phyloP scores from a whole-genome alignment of 2,888 invertebrate genomes.

The Hypercompe scribonia region DNA sequence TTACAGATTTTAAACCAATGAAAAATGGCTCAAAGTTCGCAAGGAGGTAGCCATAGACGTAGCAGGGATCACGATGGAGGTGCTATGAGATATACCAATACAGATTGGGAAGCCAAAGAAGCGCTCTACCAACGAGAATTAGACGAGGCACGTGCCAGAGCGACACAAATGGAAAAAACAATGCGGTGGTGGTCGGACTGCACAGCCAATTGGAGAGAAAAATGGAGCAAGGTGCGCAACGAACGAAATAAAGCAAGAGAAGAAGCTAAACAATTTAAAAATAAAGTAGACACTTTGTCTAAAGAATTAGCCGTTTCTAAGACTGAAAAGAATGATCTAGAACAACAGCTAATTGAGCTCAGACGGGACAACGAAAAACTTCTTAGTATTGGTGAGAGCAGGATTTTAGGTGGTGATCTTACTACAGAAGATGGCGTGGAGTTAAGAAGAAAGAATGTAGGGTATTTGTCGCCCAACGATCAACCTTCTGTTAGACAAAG shows the following conservation, averaged over 20 bases:
- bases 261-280: conserved; percentile 93
- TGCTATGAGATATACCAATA: conserved; percentile 88
- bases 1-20: conserved; percentile 32
- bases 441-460: conserved; percentile 72
- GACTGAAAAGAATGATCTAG: conserved; percentile 92
- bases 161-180: conserved; percentile 99
- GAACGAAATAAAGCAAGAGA: conserved; percentile 97
- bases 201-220: conserved; percentile 98
- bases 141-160: conserved; percentile 97
- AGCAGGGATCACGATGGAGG: conserved; percentile 88
- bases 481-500: conserved; percentile 69
- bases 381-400: conserved; percentile 81
- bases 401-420: conserved; percentile 75
- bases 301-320: conserved; percentile 92
- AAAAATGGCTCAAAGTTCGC: conserved; percentile 88
- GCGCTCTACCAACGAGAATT: conserved; percentile 91
- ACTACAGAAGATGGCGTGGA: conserved; percentile 78
- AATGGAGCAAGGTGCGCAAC: conserved; percentile 97
- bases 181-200: conserved; percentile 99
- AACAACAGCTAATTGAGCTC: conserved; percentile 91
- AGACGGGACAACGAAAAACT: conserved; percentile 94
- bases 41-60: conserved; percentile 89
- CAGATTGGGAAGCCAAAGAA: conserved; percentile 93
- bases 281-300: conserved; percentile 91
- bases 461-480: conserved; percentile 69